Evolutionary conservation across 2,113 vertebrate genomes (phyloP), one percentile per base, ranked within the genome.

Genomic region (Sisor rabdophorus): DNA sequence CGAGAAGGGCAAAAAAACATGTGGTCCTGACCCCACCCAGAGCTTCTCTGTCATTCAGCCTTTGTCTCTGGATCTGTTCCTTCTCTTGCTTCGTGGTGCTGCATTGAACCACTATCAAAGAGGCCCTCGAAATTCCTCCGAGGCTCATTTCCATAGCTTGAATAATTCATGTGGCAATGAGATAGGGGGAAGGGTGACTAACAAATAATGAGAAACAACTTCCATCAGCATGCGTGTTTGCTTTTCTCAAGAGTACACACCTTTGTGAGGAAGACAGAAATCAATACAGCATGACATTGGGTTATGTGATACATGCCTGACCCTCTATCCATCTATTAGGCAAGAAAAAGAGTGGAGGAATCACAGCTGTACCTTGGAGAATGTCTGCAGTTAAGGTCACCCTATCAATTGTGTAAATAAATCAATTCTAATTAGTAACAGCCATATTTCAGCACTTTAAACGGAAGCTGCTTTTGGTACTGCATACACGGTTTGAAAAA

Each of bases 11-110:
- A 8, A 30, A 44, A 76, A 52, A 65, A 36, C 85, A 85, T 79
- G 78, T 87, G 60, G 65, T 85, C 86, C 78, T 69, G 71, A 83
- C 81, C 79, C 79, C 80, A 83, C 85, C 76, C 84, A 85, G 73
- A 84, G 44, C 61, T 63, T 83, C 80, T 52, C 75, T 81, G 84
- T 87, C 83, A 82, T 63, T 67, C 69, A 53, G 55, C 40, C 79
- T 78, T 83, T 81, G 74, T 81, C 22, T 75, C 71, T 13, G 40
- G 50, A 79, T 61, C 73, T 19, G 11, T 40, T 68, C 63, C 79
- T 68, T 36, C 79, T 36, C 59, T 79, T 79, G 48, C 75, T 77
- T 40, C 52, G 44, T 76, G 73, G 64, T 68, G 60, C 65, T 53
- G 61, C 65, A 79, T 48, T 69, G 77, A 80, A 72, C 79, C 71